Conservation (phyloP, 2,113 vertebrate genomes). For the Asarcornis scutulata region DNA sequence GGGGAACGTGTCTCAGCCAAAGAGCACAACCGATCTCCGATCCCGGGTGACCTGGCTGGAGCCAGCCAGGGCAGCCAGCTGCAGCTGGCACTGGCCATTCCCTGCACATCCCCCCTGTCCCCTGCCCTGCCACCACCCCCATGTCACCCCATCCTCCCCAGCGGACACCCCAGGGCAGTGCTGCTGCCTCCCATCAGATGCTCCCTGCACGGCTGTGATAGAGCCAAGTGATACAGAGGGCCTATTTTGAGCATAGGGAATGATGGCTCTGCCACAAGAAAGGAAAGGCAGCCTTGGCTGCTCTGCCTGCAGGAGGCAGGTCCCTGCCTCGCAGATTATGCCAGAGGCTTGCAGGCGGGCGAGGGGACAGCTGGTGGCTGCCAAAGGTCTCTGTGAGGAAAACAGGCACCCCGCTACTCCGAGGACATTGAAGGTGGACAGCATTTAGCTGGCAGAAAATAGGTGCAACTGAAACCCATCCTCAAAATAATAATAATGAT, state of each 20-base stretch:
- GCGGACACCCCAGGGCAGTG: background rate
- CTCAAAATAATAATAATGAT: background rate
- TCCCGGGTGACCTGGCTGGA: fast-evolving
- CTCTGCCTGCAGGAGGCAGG: background rate
- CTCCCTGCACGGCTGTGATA: background rate
- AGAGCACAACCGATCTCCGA: fast-evolving
- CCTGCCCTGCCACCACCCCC: fast-evolving
- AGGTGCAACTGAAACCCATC: background rate
- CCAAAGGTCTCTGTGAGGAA: background rate
- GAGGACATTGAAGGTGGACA: fast-evolving
- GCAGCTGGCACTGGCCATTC: background rate
- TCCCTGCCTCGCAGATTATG: no score
- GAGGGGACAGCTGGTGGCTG: background rate
- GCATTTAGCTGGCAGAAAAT: background rate
- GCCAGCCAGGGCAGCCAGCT: no score
- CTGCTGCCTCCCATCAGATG: fast-evolving
- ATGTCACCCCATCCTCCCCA: no score
- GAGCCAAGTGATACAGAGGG: fast-evolving
- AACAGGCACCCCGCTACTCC: fast-evolving
- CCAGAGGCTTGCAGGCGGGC: background rate
- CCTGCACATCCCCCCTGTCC: background rate
- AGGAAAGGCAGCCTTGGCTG: background rate
- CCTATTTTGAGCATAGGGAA: background rate
- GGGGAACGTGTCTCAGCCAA: background rate
- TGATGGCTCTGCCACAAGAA: background rate